A percentile compares a stretch with the other conserved stretches of the same genome.
Evolutionary conservation across 2,888 invertebrate species (phyloP).

Genomic region (Endotricha flammealis): DNA sequence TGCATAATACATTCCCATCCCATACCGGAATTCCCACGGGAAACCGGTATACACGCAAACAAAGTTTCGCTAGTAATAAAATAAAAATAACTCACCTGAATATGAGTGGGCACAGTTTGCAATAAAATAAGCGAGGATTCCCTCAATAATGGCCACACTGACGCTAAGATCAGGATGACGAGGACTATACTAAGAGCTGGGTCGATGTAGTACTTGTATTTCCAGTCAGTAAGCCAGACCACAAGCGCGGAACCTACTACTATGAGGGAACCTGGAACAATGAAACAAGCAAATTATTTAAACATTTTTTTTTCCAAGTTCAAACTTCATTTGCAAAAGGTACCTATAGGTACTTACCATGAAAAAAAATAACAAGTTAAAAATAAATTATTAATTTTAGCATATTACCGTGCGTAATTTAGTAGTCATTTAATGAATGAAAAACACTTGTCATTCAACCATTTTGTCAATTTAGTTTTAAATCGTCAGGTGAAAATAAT

Average conservation of each 20-base stretch:
- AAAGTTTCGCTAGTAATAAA: too few relatives aligned
- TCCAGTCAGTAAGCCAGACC: slow-evolving; percentile 89
- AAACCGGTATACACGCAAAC: too few relatives aligned
- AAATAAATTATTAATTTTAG: too few relatives aligned
- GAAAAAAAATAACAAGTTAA: too few relatives aligned
- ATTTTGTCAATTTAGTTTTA: too few relatives aligned
- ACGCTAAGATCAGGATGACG: slow-evolving; percentile 90
- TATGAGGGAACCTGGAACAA: slow-evolving; percentile 88
- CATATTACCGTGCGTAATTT: too few relatives aligned
- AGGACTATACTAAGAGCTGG: slow-evolving; percentile 94
- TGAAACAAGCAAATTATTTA: slow-evolving; percentile 23
- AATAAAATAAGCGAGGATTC: slow-evolving; percentile 96
- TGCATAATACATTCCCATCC: too few relatives aligned
- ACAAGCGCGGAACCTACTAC: slow-evolving; percentile 91
- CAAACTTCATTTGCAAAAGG: neutral
- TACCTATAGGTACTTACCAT: too few relatives aligned
- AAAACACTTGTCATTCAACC: too few relatives aligned
- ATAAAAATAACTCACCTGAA: slow-evolving; percentile 79
- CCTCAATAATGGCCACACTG: slow-evolving; percentile 94
- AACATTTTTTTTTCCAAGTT: neutral
- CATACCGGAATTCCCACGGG: too few relatives aligned
- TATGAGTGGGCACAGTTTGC: slow-evolving; percentile 99
- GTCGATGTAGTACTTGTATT: slow-evolving; percentile 92
- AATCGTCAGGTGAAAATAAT: too few relatives aligned
- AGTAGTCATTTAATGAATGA: too few relatives aligned